Evolutionary conservation across 2,888 invertebrate species (phyloP), one percentile per base, ranked within the genome.

Genomic region (Napeogenes inachia): DNA sequence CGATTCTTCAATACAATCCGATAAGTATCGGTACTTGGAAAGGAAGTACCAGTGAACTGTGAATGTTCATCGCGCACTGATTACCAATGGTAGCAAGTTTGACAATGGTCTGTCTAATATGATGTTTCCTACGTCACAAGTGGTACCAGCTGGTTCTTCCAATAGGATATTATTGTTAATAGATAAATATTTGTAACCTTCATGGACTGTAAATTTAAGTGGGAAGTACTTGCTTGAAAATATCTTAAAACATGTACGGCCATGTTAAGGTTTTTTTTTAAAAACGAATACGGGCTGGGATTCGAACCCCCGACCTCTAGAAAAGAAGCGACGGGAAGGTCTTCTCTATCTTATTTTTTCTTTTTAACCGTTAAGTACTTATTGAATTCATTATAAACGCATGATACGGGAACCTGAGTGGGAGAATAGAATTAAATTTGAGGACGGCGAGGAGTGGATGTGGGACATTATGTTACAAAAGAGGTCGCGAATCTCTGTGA

Each of bases 61-160:
- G 21, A 47, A 46, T 33, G 46, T 13, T 6, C 32, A 32, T 45
- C 53, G 45, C 53, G 33, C 61, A 57, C 53, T 53, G 53, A 45
- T 60, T 56, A 45, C 50, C n/a, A n/a, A 58, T 56, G 5, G 33
- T 2, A 54, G 33, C 45, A 54, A 33, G 45, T 45, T 54, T 59
- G 45, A 46, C 38, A 38, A 38, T 38, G 38, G 4, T 6, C 38
- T 38, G 38, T 38, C 3, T 8, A 6, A 38, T 8, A 38, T 6
- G 2, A 38, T 38, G 38, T 38, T 38, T 38, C 38, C 38, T 38
- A 38, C 38, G 5, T 38, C 8, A 2, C 38, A 8, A 6, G 3
- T 21, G 38, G 4, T 38, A 38, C 8, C 4, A 38, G 38, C 38
- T 38, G 38, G 2, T 38, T 38, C 8, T 38, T 21, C 21, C 21